Conservation (phyloP, 2,113 vertebrate genomes). For the Megaptera novaeangliae region DNA sequence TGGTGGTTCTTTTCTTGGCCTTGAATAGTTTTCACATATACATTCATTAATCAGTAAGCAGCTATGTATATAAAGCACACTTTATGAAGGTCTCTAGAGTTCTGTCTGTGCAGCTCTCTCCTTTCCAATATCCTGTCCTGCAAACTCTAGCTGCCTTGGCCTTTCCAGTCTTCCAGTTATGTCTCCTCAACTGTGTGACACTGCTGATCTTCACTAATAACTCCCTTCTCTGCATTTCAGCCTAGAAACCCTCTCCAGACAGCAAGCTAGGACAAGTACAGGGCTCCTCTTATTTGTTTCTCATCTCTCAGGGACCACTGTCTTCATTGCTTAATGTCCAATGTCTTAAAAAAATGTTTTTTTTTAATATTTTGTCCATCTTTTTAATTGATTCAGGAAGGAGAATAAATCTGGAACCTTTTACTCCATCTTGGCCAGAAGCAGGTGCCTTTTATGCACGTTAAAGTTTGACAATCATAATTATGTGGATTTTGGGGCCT, state of each 20-base stretch:
- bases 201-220: not conserved
- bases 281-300: not conserved
- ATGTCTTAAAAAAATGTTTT: no score
- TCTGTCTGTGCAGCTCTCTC: not conserved
- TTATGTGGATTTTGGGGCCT: not conserved
- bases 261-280: not conserved
- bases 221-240: not conserved
- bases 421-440: not conserved
- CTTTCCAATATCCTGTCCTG: not conserved
- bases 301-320: not conserved
- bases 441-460: not conserved
- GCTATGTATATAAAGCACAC: not conserved
- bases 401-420: not conserved
- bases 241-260: not conserved
- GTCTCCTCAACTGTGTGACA: not conserved
- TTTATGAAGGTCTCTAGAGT: not conserved
- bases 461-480: not conserved
- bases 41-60: not conserved
- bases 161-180: not conserved
- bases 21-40: not conserved
- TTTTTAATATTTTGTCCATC: not conserved
- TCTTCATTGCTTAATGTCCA: not conserved
- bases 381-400: not conserved
- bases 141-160: not conserved
- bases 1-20: not conserved